Evolutionary conservation across 2,797 vertebrate species (phyloP).

Genomic region (Streptopelia turtur): DNA sequence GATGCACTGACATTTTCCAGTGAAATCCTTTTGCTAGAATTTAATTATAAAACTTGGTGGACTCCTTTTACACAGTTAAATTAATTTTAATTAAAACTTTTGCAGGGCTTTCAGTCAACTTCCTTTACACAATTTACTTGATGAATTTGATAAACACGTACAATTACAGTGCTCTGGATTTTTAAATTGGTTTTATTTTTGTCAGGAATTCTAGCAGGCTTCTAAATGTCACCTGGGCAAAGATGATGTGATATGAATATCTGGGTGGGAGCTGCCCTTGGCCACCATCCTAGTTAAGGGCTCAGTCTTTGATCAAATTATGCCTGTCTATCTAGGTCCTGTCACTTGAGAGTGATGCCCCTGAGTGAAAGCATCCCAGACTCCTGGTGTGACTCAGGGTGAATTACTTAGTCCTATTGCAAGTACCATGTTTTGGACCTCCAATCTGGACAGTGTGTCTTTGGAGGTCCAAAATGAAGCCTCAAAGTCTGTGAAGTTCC

Average conservation of each 20-base stretch:
- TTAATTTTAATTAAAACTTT: conserved; percentile 49
- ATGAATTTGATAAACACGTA: background rate
- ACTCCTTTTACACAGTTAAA: background rate
- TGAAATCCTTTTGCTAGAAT: conserved; percentile 20
- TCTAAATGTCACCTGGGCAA: background rate
- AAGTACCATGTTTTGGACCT: background rate
- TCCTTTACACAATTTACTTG: conserved; percentile 5
- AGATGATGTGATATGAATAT: background rate
- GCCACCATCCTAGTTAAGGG: background rate
- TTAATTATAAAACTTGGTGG: conserved; percentile 46
- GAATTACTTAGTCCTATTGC: accelerated
- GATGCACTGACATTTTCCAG: background rate
- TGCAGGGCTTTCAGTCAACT: background rate
- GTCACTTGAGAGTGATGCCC: background rate
- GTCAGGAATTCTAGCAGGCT: background rate
- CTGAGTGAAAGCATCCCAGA: background rate
- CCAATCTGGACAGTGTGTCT: background rate
- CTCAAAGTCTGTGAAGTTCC: background rate
- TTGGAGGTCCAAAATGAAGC: background rate
- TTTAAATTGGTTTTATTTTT: background rate
- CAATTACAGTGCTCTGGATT: background rate
- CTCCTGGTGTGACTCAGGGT: background rate
- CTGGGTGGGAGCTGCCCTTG: background rate
- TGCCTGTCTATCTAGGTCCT: accelerated
- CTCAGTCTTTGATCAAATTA: background rate